Evolutionary conservation across 2,888 invertebrate genomes (phyloP), one percentile per base, ranked within the genome.

Genomic region (Eristalis arbustorum): DNA sequence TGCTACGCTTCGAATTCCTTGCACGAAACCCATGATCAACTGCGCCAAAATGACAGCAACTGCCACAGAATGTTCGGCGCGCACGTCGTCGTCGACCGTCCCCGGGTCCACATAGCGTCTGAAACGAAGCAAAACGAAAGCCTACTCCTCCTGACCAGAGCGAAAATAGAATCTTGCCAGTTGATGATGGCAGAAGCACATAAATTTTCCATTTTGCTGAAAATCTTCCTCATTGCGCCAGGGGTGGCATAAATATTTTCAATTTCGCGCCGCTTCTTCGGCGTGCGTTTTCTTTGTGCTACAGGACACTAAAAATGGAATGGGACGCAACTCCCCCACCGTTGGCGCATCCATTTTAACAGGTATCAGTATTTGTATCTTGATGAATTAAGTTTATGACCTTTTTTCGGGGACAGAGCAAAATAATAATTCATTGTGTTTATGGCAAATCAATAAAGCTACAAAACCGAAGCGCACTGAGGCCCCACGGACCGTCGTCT

Each of bases 221-320:
- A 63, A 68, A 62, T 81, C 76, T 78, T 84, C 84, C 71, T 80
- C 67, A 63, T 84, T 84, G 79, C 75, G 40, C 71, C 37, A 62
- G 18, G 31, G 62, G n/a, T 5, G 40, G 10, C 18, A 18, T 23
- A 61, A 18, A 59, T 49, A 49, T 72, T 62, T 72, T 72, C 61
- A 11, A 72, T 73, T 73, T 28, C 57, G 31, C 68, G 18, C 34
- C 6, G n/a, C 49, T 49, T 49, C 49, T 4, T n/a, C 49, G 18
- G 1, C 8, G 49, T 6, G 18, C 6, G 10, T 42, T 40, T 14
- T 49, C n/a, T 49, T n/a, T 49, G 49, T n/a, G 49, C 1, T 18
- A 49, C 49, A 49, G n/a, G n/a, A 18, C 18, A n/a, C 49, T 8
- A 14, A 14, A 14, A 42, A 42, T 42, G 42, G 42, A n/a, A 2